These are phyloP conservation scores for Andrena camellia DNA, from an alignment of 2,888 invertebrate species.

Conservation along the genomic window DNA sequence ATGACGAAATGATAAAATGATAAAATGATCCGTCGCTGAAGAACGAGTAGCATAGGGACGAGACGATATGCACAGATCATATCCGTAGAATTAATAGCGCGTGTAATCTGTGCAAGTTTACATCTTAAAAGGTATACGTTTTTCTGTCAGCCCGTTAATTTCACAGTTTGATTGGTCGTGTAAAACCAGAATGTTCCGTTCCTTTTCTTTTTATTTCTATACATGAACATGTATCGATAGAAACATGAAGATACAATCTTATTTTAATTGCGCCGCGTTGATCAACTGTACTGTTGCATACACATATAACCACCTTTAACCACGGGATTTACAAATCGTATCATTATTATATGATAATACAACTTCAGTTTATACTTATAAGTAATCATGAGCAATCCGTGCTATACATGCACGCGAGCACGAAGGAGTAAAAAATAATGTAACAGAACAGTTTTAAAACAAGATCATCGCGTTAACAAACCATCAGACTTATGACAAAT, in stretches of 20 bases:
- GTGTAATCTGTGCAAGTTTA: constrained; percentile 26
- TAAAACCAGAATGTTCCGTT: not conserved
- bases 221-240: not conserved
- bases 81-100: constrained; percentile 6
- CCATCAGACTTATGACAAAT: constrained; percentile 4
- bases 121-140: constrained; percentile 13
- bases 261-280: constrained; percentile 7
- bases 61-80: constrained; percentile 5
- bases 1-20: not conserved
- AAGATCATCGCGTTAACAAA: constrained; percentile 13
- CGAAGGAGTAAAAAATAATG: not conserved
- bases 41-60: constrained; percentile 7
- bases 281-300: not conserved
- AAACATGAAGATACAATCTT: not conserved
- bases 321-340: not conserved
- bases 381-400: no score
- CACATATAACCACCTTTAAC: constrained; percentile 1
- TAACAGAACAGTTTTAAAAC: constrained; percentile 24
- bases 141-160: constrained; percentile 3
- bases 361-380: constrained; percentile 7
- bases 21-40: not conserved
- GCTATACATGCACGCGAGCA: not conserved
- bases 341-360: constrained; percentile 29
- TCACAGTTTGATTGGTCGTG: constrained; percentile 3
- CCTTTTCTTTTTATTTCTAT: constrained; percentile 1